Evolutionary conservation across 2,888 invertebrate species (phyloP).

Genomic region (Allygus modestus): DNA sequence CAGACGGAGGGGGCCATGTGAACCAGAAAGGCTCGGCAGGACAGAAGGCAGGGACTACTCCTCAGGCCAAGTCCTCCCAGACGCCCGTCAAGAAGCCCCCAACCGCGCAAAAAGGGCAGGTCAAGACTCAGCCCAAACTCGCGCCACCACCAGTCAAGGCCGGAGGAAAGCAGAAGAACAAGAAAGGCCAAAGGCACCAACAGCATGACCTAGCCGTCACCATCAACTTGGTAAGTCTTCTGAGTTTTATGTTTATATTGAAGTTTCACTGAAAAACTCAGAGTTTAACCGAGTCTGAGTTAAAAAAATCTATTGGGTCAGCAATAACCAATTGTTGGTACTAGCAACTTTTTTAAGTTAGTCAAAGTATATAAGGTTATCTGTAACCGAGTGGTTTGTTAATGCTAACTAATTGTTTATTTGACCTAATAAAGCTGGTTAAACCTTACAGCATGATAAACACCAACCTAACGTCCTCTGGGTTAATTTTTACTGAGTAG

Average conservation of each 20-base stretch:
- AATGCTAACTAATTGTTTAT: no score
- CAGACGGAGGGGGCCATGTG: constrained; percentile 86
- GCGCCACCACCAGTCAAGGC: constrained; percentile 70
- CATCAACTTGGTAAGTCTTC: constrained; percentile 85
- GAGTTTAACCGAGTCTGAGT: no score
- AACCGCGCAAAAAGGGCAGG: constrained; percentile 85
- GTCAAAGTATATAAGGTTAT: no score
- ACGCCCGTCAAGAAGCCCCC: constrained; percentile 78
- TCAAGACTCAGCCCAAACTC: constrained; percentile 74
- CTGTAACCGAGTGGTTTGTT: no score
- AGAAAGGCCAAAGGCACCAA: constrained; percentile 88
- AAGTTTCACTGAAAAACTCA: no score
- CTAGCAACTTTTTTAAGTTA: no score
- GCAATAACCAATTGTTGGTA: no score
- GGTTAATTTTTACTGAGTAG: no score
- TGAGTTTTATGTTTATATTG: neutral
- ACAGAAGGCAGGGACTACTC: constrained; percentile 29
- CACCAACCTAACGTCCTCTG: no score
- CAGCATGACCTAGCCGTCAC: constrained; percentile 90
- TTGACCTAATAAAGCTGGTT: no score
- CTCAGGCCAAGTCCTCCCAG: constrained; percentile 71
- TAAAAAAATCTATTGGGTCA: no score
- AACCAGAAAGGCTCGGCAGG: constrained; percentile 79
- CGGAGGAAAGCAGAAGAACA: constrained; percentile 77
- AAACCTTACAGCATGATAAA: no score